Percentiles rank a stretch among this genome's conserved stretches.
Conservation (phyloP, 2,888 invertebrate species). For the Helobdella robusta region DNA sequence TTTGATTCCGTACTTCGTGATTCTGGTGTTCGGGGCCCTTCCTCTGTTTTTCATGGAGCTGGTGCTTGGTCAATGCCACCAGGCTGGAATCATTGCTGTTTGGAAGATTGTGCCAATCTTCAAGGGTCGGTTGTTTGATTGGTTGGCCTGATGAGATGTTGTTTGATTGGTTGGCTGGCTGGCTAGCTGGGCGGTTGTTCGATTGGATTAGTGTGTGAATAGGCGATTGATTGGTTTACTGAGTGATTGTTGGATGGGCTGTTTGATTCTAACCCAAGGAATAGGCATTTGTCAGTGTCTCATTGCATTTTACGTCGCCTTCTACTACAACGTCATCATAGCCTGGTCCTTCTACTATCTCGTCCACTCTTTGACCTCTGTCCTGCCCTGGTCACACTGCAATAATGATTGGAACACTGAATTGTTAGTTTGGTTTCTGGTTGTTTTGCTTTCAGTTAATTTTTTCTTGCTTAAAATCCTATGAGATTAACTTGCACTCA, state of each 20-base stretch:
- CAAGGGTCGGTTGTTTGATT: conserved; percentile 66
- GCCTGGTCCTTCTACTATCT: conserved; percentile 75
- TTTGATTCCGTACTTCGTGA: conserved; percentile 84
- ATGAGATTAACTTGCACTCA: too few species aligned
- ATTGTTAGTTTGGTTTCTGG: too few species aligned
- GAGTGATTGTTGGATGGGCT: background rate
- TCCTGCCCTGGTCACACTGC: conserved; percentile 69
- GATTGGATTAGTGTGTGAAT: too few species aligned
- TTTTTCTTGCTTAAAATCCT: too few species aligned
- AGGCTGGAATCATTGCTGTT: conserved; percentile 83
- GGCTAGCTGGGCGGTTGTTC: too few species aligned
- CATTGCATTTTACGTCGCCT: conserved; percentile 47
- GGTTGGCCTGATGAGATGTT: too few species aligned
- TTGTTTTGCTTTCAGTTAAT: too few species aligned
- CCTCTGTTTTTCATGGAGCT: conserved; percentile 89
- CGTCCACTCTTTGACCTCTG: conserved; percentile 56
- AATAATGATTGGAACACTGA: conserved; percentile 71
- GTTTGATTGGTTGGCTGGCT: too few species aligned
- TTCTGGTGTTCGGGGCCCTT: conserved; percentile 77
- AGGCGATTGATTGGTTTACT: too few species aligned
- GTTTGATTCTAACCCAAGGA: conserved; percentile 55
- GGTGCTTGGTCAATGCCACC: conserved; percentile 80
- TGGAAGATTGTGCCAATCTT: conserved; percentile 75
- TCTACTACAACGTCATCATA: conserved; percentile 65
- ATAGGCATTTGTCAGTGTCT: conserved; percentile 48